Conservation (phyloP, 2,888 invertebrate genomes). For the Lottia gigantea region DNA sequence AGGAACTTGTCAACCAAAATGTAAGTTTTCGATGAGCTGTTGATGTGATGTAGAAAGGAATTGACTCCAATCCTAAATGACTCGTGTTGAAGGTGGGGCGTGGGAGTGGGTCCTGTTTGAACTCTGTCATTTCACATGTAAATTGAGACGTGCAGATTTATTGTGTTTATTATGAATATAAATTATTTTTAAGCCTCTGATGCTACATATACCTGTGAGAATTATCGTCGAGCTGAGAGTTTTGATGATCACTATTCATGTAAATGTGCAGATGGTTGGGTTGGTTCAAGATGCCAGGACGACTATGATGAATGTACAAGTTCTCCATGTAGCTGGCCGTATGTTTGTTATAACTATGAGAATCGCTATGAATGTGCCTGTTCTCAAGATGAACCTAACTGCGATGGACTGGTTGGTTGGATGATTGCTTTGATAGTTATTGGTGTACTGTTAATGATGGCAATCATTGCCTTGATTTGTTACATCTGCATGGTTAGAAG, state of each 20-base stretch:
- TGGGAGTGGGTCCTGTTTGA: no score
- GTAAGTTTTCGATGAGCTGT: neutral
- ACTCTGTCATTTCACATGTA: no score
- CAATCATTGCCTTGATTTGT: neutral
- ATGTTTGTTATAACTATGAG: conserved; percentile 24
- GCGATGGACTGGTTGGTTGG: conserved; percentile 30
- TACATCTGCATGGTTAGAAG: conserved; percentile 14
- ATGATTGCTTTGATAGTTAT: conserved; percentile 27
- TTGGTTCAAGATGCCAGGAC: conserved; percentile 17
- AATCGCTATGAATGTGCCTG: conserved; percentile 27
- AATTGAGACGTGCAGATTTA: no score
- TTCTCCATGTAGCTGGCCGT: conserved; percentile 20
- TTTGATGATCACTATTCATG: conserved; percentile 25
- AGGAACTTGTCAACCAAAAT: conserved; percentile 19
- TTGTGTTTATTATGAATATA: no score
- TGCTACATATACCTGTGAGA: conserved; percentile 21
- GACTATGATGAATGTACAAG: conserved; percentile 24
- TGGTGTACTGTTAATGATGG: conserved; percentile 8
- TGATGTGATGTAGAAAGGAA: no score
- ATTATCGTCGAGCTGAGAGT: conserved; percentile 18
- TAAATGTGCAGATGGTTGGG: conserved; percentile 20
- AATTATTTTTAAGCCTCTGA: neutral
- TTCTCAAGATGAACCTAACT: conserved; percentile 24
- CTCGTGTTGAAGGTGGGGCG: no score
- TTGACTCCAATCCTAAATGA: no score